Base-by-base conservation (phyloP, 2,797 vertebrate species). In the Dryobates pubescens region DNA sequence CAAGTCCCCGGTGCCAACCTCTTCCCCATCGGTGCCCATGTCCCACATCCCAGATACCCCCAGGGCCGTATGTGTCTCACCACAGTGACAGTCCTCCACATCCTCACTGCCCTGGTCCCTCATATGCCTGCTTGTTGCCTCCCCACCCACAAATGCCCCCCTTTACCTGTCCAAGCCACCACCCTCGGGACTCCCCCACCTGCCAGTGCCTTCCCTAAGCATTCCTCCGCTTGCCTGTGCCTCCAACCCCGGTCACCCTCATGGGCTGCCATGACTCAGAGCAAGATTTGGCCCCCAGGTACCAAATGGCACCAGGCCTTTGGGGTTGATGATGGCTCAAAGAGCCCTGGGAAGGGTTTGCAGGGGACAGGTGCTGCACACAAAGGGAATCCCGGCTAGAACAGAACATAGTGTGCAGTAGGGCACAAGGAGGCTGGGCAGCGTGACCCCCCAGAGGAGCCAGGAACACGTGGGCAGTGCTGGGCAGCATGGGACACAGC, bases 321-420 rank as follows among this genome's bases (percentile, higher is more conserved):
- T 19, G 13, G 23, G 34, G 34, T 1, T 8, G 29, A 49, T 7
- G 38, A 68, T 4, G 2, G 43, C 20, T 38, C 63, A 13, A 30
- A 27, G 29, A 29, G 32, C 54, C 27, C 27, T 10, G 62, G n/a
- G 51, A 69, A 74, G 23, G 54, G 34, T 58, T 53, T 43, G 56
- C 56, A 36, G 27, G 18, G 29, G 27, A 62, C 1, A 1, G 45
- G 17, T 29, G 10, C 38, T 0, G 0, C 1, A 3, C 43, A 18
- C 1, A 1, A 45, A n/a, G 15, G 47, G 30, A 29, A 27, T 26
- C 5, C 4, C 1, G 32, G 11, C 18, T 1, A 1, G 18, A 71
- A 20, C 76, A 79, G 54, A 56, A 41, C 6, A 3, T 0, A 24
- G 80, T 1, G 0, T 20, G 63, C 76, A 45, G 51, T 3, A 61